Evolutionary conservation across 2,888 invertebrate genomes (phyloP).

Genomic region (Eumacrocentrus americanus): DNA sequence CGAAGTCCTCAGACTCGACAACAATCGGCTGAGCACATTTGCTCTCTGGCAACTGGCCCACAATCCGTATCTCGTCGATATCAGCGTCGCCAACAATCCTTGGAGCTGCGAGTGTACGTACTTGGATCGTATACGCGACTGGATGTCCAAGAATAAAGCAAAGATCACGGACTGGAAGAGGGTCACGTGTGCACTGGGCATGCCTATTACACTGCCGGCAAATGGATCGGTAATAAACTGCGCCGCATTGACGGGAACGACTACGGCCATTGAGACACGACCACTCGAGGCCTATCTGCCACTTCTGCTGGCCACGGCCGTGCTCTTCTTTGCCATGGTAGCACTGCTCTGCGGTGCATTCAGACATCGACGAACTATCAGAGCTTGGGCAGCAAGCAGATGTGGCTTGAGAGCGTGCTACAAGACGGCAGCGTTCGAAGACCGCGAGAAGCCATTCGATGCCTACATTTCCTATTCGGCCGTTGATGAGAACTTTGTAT

Average conservation of each 20-base stretch:
- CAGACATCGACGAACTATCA: conserved; percentile 80
- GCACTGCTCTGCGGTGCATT: conserved; percentile 79
- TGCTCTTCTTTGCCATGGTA: conserved; percentile 78
- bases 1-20: conserved; percentile 83
- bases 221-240: conserved; percentile 83
- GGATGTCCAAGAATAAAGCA: conserved; percentile 78
- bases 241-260: conserved; percentile 74
- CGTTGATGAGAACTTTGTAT: conserved; percentile 90
- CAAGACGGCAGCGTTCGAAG: conserved; percentile 81
- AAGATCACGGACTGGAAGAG: conserved; percentile 81
- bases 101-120: conserved; percentile 93
- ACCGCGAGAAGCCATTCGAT: conserved; percentile 82
- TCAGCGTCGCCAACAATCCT: conserved; percentile 81
- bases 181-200: conserved; percentile 76
- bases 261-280: conserved; percentile 76
- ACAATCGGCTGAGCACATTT: conserved; percentile 81
- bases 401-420: conserved; percentile 88
- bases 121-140: conserved; percentile 78
- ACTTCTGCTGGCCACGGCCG: conserved; percentile 76
- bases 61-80: conserved; percentile 87
- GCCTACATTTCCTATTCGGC: conserved; percentile 95
- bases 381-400: conserved; percentile 85
- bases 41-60: conserved; percentile 84
- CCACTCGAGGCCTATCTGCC: conserved; percentile 85
- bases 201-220: conserved; percentile 72